Conservation (phyloP, 2,113 vertebrate genomes). For the Nycticorax nycticorax region DNA sequence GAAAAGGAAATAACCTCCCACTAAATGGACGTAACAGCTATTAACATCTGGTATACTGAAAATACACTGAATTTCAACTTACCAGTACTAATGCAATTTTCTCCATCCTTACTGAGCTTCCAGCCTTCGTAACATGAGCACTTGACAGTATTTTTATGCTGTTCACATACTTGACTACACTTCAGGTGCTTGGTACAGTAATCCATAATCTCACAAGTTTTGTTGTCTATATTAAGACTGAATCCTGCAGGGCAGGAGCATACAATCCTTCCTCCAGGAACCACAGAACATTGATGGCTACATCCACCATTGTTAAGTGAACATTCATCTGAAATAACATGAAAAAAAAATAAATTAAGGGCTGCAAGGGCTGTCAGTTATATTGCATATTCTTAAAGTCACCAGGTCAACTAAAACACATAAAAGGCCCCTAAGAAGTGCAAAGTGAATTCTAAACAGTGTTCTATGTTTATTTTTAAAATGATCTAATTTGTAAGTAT, state of each 20-base stretch:
- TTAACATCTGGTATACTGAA: background rate
- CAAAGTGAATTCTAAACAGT: background rate
- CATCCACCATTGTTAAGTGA: slow-evolving; percentile 93
- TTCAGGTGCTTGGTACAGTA: slow-evolving; percentile 90
- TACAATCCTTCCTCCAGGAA: slow-evolving; percentile 89
- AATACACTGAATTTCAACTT: slow-evolving; percentile 7
- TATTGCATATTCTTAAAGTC: background rate
- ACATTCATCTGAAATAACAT: slow-evolving; percentile 83
- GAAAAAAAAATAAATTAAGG: background rate
- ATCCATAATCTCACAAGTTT: slow-evolving; percentile 91
- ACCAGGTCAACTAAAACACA: background rate
- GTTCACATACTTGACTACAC: slow-evolving; percentile 96
- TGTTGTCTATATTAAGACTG: slow-evolving; percentile 86
- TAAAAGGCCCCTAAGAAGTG: background rate
- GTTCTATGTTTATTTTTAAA: background rate
- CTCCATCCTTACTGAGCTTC: slow-evolving; percentile 87
- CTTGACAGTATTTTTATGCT: slow-evolving; percentile 92
- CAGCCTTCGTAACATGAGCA: slow-evolving; percentile 97
- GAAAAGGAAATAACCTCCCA: background rate
- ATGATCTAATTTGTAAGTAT: background rate
- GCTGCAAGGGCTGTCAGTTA: background rate
- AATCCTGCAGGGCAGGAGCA: slow-evolving; percentile 91
- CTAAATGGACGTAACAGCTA: background rate
- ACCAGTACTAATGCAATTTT: slow-evolving; percentile 91
- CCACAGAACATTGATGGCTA: slow-evolving; percentile 92